phyloP scores from a whole-genome alignment of 2,113 vertebrate species.

The Thunnus thynnus region DNA sequence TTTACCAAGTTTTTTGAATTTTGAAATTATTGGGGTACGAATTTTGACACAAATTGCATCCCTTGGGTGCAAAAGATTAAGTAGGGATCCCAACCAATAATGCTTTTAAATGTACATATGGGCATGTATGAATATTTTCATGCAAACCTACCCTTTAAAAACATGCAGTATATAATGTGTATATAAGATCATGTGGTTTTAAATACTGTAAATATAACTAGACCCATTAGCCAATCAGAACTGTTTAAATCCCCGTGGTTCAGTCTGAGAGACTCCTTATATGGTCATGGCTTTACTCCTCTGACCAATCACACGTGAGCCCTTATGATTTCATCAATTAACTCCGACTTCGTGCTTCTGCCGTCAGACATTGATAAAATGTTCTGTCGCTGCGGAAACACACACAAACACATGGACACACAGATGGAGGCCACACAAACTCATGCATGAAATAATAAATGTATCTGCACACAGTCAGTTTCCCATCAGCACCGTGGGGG shows the following conservation, averaged over 20 bases:
- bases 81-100: too few species aligned
- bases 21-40: too few species aligned
- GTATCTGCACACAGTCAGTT: conserved; percentile 52
- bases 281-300: neutral
- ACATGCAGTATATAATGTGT: too few species aligned
- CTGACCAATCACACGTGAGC: conserved; percentile 22
- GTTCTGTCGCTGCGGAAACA: neutral
- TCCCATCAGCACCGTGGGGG: conserved; percentile 54
- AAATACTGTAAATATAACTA: too few species aligned
- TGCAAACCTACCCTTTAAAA: too few species aligned
- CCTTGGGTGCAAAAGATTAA: too few species aligned
- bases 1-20: too few species aligned
- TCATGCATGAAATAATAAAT: conserved; percentile 51
- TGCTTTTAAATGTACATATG: too few species aligned
- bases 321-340: conserved; percentile 23
- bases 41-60: too few species aligned
- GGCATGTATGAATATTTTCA: too few species aligned
- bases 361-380: conserved; percentile 27
- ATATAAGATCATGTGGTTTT: too few species aligned
- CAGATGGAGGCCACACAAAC: conserved; percentile 11
- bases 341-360: conserved; percentile 21
- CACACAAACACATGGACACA: conserved; percentile 14
- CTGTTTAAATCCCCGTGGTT: neutral
- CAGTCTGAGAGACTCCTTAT: neutral
- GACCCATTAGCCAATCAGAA: neutral